phyloP scores from a whole-genome alignment of 2,797 vertebrate genomes.

The Glossophaga mutica region DNA sequence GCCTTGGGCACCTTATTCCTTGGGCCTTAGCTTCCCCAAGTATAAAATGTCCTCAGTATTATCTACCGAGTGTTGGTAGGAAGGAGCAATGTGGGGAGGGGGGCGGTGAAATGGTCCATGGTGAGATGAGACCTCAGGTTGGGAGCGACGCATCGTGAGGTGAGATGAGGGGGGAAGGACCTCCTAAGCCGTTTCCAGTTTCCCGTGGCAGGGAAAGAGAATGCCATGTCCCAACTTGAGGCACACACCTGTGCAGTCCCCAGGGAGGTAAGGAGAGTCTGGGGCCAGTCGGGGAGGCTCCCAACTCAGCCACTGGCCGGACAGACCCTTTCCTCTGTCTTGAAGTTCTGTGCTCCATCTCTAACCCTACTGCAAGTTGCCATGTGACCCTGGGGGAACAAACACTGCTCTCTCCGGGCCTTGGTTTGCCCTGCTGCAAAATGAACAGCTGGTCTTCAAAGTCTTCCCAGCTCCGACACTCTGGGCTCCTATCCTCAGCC shows the following conservation, averaged over 20 bases:
- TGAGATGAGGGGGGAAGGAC: neutral
- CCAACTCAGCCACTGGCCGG: neutral
- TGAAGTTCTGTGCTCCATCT: neutral
- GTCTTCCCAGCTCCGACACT: neutral
- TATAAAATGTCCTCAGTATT: neutral
- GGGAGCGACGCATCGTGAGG: neutral
- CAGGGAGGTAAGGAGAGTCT: neutral
- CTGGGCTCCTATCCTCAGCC: neutral
- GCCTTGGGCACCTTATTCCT: neutral
- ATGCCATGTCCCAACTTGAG: neutral
- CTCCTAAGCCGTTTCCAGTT: neutral
- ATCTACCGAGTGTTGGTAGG: neutral
- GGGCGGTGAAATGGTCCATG: too few relatives aligned
- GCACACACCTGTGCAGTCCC: neutral
- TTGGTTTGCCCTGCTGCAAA: neutral
- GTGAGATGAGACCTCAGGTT: neutral
- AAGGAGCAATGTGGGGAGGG: neutral
- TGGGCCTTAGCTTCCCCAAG: neutral
- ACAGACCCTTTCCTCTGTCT: neutral
- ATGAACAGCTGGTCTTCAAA: neutral
- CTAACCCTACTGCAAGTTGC: neutral
- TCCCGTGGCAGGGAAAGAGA: conserved; percentile 40
- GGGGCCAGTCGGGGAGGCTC: neutral
- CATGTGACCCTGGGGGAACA: neutral
- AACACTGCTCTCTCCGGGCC: neutral